Percentiles rank a stretch among this genome's conserved stretches.
Evolutionary conservation across 1,140 invertebrate genomes (phyloP).

Genomic region (Ips nitidus): DNA sequence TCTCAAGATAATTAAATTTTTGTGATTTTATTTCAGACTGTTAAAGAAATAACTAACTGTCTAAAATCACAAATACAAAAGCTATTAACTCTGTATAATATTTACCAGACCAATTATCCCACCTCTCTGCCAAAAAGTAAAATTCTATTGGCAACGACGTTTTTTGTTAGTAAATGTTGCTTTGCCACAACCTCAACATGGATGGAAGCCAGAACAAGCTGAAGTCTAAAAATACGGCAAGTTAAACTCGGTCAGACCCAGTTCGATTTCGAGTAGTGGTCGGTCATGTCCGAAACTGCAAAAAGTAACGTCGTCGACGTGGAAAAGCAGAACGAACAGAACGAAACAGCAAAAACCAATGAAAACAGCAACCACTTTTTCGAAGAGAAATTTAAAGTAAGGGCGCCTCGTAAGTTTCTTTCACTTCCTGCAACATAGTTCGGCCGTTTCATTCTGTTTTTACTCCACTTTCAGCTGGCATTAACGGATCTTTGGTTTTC

Average conservation of each 20-base stretch:
- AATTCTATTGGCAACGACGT: too few species aligned
- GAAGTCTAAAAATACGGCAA: not conserved
- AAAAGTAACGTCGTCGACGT: not conserved
- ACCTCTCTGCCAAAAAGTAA: too few species aligned
- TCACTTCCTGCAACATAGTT: not conserved
- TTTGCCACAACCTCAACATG: too few species aligned
- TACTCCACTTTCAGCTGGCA: slow-evolving; percentile 40
- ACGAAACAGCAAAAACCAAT: slow-evolving; percentile 21
- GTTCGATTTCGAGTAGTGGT: not conserved
- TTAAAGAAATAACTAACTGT: too few species aligned
- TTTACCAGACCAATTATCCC: too few species aligned
- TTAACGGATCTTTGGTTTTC: slow-evolving; percentile 46
- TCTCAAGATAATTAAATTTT: too few species aligned
- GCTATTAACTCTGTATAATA: too few species aligned
- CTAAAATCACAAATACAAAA: too few species aligned
- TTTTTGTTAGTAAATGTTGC: too few species aligned
- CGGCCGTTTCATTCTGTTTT: not conserved
- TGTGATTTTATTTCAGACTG: too few species aligned
- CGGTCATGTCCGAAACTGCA: slow-evolving; percentile 9
- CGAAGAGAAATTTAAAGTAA: slow-evolving; percentile 43
- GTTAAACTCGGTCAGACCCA: not conserved
- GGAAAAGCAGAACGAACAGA: slow-evolving; percentile 1
- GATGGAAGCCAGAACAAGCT: too few species aligned
- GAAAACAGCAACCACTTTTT: slow-evolving; percentile 41
- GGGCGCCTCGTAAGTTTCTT: slow-evolving; percentile 43